phyloP scores from a whole-genome alignment of 2,113 vertebrate species.

The Rhinopomastus cyanomelas region DNA sequence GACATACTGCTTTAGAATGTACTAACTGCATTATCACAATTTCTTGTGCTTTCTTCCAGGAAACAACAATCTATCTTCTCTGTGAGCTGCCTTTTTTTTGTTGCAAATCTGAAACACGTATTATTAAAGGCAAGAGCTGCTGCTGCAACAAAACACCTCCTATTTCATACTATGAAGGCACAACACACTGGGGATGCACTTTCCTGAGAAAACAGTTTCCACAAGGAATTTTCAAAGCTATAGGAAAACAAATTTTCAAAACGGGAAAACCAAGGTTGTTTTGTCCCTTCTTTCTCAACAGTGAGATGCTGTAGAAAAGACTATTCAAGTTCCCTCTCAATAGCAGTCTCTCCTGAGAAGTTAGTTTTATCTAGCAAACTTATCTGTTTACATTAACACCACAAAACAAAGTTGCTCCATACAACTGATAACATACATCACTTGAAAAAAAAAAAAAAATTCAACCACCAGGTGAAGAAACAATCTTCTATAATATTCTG shows the following conservation, averaged over 20 bases:
- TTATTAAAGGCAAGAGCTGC: background rate
- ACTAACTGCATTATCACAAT: background rate
- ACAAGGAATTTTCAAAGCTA: background rate
- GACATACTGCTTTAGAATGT: background rate
- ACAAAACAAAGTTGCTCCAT: background rate
- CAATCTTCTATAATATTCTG: background rate
- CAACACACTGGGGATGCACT: background rate
- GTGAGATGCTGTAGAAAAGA: background rate
- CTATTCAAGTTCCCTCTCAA: background rate
- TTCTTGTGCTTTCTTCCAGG: background rate
- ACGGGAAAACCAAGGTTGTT: background rate
- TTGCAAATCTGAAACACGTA: background rate
- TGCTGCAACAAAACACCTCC: background rate
- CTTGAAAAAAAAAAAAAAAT: background rate
- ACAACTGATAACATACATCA: background rate
- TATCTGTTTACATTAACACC: background rate
- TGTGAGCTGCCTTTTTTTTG: background rate
- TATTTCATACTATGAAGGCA: background rate
- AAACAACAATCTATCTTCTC: background rate
- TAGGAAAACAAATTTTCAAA: background rate
- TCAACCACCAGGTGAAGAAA: background rate
- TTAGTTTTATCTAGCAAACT: background rate
- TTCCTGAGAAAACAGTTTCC: background rate
- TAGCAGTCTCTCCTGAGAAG: background rate
- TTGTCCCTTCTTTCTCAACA: background rate